Evolutionary conservation across 2,797 vertebrate genomes (phyloP).

Genomic region (Buphagus erythrorhynchus): DNA sequence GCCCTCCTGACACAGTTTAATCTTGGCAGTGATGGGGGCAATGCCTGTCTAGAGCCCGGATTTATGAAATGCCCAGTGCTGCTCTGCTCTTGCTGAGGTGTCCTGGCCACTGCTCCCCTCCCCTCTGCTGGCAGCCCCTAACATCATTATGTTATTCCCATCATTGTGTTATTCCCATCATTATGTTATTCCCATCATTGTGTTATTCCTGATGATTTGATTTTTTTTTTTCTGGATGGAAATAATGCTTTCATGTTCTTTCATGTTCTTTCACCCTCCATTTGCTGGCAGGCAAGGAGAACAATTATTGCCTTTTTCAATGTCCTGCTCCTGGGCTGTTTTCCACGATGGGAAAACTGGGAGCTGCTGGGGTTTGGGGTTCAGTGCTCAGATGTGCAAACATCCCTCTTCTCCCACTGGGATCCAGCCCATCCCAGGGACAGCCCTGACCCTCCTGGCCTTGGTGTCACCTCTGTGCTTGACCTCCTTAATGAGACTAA

Average conservation of each 20-base stretch:
- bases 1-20: background rate
- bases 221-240: background rate
- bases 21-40: background rate
- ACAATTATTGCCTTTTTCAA: background rate
- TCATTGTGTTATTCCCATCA: too few species aligned
- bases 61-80: background rate
- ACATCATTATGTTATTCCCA: background rate
- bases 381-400: background rate
- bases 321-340: background rate
- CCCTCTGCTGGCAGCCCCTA: background rate
- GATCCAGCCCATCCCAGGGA: background rate
- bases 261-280: too few species aligned
- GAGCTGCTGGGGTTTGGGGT: background rate
- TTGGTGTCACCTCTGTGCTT: background rate
- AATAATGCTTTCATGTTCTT: background rate
- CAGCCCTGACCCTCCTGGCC: background rate
- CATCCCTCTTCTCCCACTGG: rapidly evolving
- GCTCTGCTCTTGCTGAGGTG: background rate
- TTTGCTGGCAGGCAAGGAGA: background rate
- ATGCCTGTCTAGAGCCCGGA: background rate
- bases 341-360: background rate
- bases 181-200: background rate
- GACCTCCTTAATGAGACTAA: background rate
- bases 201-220: background rate
- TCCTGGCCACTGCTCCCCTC: background rate